Evolutionary conservation across 1,140 invertebrate species (phyloP), one percentile per base, ranked within the genome.

Genomic region (Homalodisca vitripennis): DNA sequence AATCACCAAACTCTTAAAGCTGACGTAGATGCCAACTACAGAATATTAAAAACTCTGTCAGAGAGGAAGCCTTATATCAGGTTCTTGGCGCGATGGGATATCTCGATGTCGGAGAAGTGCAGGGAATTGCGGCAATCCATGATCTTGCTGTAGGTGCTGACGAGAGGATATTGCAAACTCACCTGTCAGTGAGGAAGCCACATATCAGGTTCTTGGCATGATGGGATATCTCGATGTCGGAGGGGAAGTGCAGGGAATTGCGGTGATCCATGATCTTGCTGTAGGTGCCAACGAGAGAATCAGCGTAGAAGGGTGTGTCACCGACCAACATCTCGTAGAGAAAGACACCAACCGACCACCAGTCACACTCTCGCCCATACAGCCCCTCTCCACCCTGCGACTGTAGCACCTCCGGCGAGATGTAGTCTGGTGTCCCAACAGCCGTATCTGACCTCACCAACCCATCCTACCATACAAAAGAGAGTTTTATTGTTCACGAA

Each of bases 271-370:
- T 98, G 74, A 99, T 99, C 82, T 98, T 98, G 67, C 94, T 94
- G 80, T 99, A 99, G 13, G 98, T 99, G 32, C 95, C 96, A 34
- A 98, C 93, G 67, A 99, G 85, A 62, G 96, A 98, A 77, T 99
- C 98, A 1, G 97, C 97, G 83, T 98, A 99, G 82, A 99, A 99
- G 2, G 98, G 98, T 2, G 97, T 97, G 80, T 99, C 98, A n/a
- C 97, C 95, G 69, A 98, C 91, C 6, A 99, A 83, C 96, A 99
- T 99, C 84, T 99, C 98, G 81, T 98, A 99, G 0, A 99, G 84
- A 80, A 99, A 97, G 63, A 99, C 97, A 47, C 98, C 98, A 17
- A 99, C 97, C 17, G 95, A 97, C 98, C 98, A 99, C 95, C 95
- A 99, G 82, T 99, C 98, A 81, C 98, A 98, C 81, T 99, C 97